Evolutionary conservation across 2,888 invertebrate species (phyloP).

Genomic region (Campaea margaritaria): DNA sequence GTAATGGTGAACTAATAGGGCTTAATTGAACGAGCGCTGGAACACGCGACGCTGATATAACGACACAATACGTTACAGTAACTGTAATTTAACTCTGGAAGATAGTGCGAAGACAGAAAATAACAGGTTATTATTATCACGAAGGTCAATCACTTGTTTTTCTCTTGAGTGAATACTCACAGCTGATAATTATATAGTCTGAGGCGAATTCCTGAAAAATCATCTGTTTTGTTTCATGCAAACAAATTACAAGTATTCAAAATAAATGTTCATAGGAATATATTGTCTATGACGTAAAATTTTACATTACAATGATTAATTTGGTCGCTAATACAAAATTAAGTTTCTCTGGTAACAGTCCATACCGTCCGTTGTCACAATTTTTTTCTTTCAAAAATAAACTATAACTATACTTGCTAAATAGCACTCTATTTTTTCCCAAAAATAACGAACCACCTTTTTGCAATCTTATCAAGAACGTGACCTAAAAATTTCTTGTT

Average conservation of each 20-base stretch:
- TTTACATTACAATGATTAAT: too few relatives aligned
- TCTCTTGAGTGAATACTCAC: not conserved
- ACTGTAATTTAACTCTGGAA: constrained; percentile 33
- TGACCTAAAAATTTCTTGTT: constrained; percentile 38
- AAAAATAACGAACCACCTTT: constrained; percentile 14
- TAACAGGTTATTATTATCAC: constrained; percentile 20
- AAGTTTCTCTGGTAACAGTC: too few relatives aligned
- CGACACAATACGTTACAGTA: constrained; percentile 17
- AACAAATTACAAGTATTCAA: too few relatives aligned
- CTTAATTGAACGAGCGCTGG: constrained; percentile 55
- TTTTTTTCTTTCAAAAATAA: too few relatives aligned
- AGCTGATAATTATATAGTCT: too few relatives aligned
- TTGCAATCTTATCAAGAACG: constrained; percentile 32
- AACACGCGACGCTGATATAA: constrained; percentile 40
- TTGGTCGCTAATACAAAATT: too few relatives aligned
- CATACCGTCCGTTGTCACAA: too few relatives aligned
- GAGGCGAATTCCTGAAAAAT: too few relatives aligned
- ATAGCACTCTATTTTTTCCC: not conserved
- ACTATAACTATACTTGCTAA: too few relatives aligned
- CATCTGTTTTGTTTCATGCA: too few relatives aligned
- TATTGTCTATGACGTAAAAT: too few relatives aligned
- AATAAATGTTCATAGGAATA: too few relatives aligned
- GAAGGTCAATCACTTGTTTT: constrained; percentile 9
- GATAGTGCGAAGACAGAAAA: constrained; percentile 26
- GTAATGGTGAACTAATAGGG: constrained; percentile 49